phyloP scores from a whole-genome alignment of 2,888 invertebrate genomes.

The Lasioglossum pauxillum region DNA sequence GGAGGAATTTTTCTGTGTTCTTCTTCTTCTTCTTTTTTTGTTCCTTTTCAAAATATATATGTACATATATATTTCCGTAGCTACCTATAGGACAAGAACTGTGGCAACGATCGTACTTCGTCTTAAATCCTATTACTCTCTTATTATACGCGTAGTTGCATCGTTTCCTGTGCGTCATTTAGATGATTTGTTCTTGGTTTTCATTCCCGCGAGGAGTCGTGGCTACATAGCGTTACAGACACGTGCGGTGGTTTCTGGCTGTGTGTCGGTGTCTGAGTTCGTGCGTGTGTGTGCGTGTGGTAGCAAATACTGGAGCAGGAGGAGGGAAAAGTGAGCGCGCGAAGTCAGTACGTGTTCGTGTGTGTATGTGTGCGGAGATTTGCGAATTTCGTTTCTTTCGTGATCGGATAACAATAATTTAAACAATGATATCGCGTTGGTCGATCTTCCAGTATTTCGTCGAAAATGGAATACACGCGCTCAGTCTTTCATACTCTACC shows the following conservation, averaged over 20 bases:
- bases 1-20: slow-evolving; percentile 49
- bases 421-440: slow-evolving; percentile 34
- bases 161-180: slow-evolving; percentile 57
- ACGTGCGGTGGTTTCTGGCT: slow-evolving; percentile 20
- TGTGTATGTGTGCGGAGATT: background rate
- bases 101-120: slow-evolving; percentile 57
- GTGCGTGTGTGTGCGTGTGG: background rate
- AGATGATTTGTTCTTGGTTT: slow-evolving; percentile 28
- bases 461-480: background rate
- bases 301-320: slow-evolving; percentile 37
- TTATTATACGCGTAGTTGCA: slow-evolving; percentile 52
- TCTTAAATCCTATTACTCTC: slow-evolving; percentile 47
- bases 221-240: slow-evolving; percentile 26
- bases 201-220: slow-evolving; percentile 33
- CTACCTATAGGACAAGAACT: slow-evolving; percentile 67
- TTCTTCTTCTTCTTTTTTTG: background rate
- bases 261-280: background rate
- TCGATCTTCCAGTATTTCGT: slow-evolving; percentile 5
- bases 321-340: slow-evolving; percentile 29
- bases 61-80: slow-evolving; percentile 51
- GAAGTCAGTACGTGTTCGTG: slow-evolving; percentile 24
- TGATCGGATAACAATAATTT: slow-evolving; percentile 3
- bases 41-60: slow-evolving; percentile 70
- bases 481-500: background rate
- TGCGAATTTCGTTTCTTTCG: background rate